Percentiles rank a stretch among this genome's conserved stretches.
Evolutionary conservation across 1,140 invertebrate genomes (phyloP).

Genomic region (Steinernema khuongi): DNA sequence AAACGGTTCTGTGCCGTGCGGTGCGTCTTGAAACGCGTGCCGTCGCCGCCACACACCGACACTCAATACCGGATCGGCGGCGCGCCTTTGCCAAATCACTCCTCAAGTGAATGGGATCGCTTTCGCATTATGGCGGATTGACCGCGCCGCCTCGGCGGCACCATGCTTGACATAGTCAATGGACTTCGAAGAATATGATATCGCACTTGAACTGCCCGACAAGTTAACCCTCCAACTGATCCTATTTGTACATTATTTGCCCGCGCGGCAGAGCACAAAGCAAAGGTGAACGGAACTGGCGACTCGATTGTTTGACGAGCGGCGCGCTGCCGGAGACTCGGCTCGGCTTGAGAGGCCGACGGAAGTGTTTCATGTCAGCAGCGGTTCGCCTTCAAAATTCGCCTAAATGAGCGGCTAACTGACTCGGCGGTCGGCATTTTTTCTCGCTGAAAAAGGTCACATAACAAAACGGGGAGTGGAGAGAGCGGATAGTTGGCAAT

Average conservation of each 20-base stretch:
- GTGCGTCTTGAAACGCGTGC: no score
- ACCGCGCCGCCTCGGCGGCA: neutral
- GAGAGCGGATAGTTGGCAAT: no score
- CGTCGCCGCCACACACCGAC: no score
- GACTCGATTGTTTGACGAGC: neutral
- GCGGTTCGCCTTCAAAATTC: neutral
- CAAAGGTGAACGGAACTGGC: slow-evolving; percentile 11
- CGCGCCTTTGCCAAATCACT: no score
- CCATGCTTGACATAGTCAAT: neutral
- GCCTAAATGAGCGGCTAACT: neutral
- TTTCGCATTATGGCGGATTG: neutral
- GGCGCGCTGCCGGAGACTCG: no score
- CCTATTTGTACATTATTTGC: neutral
- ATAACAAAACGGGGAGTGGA: neutral
- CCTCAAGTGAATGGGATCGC: neutral
- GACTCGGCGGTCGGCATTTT: neutral
- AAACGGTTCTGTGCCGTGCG: neutral
- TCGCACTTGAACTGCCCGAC: slow-evolving; percentile 12
- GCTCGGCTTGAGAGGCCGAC: no score
- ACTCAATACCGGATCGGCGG: no score
- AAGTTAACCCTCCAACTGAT: neutral
- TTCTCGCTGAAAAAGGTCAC: slow-evolving; percentile 3
- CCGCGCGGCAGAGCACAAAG: neutral
- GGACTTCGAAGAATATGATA: slow-evolving; percentile 7
- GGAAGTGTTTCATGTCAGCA: no score